phyloP scores from a whole-genome alignment of 2,888 invertebrate genomes.

The Hyposoter dolosus region DNA sequence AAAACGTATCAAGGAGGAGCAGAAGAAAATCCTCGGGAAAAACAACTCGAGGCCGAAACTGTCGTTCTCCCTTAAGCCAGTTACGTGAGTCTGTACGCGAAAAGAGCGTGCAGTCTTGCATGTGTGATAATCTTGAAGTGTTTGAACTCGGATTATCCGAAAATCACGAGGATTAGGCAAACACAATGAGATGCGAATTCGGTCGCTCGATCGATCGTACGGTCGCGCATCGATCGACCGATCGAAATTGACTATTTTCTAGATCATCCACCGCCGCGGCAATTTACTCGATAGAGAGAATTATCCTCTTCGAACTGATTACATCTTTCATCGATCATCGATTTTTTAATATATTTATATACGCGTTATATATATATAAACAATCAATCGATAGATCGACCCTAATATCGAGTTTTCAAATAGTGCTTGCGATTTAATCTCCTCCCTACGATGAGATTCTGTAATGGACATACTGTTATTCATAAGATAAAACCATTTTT shows the following conservation, averaged over 20 bases:
- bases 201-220: constrained; percentile 8
- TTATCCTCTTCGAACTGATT: not conserved
- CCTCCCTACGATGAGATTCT: constrained; percentile 76
- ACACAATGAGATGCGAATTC: not conserved
- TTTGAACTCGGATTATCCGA: not conserved
- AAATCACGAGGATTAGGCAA: not conserved
- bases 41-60: constrained; percentile 98
- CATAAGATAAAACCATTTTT: constrained; percentile 78
- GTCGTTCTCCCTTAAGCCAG: constrained; percentile 95
- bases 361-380: not conserved
- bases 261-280: not conserved
- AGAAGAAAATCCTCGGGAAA: constrained; percentile 98
- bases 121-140: constrained; percentile 71
- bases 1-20: constrained; percentile 96
- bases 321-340: not conserved
- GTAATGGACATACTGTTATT: constrained; percentile 77
- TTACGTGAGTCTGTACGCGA: constrained; percentile 87
- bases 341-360: constrained; percentile 8
- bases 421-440: constrained; percentile 53
- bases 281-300: not conserved
- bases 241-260: constrained; percentile 23
- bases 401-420: not conserved
- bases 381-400: not conserved
- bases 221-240: constrained; percentile 22
- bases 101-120: constrained; percentile 81